A percentile compares a stretch with the other conserved stretches of the same genome.
Evolutionary conservation across 2,797 vertebrate species (phyloP).

Genomic region (Erethizon dorsatum): DNA sequence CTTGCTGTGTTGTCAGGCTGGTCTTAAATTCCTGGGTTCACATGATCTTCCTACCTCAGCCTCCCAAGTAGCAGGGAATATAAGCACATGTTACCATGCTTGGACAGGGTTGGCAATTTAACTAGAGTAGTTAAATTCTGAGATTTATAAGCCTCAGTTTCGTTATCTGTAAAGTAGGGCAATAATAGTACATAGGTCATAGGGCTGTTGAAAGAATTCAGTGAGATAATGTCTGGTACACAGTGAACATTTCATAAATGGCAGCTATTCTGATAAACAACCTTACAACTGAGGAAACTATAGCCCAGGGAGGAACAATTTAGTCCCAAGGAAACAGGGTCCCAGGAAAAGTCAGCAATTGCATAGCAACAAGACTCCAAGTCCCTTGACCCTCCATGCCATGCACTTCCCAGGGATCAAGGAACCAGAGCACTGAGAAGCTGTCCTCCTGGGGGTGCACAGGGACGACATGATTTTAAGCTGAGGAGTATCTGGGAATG

Average conservation of each 20-base stretch:
- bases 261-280: neutral
- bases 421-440: neutral
- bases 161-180: neutral
- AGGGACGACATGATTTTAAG: neutral
- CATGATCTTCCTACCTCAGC: neutral
- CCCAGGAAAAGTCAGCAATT: neutral
- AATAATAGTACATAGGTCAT: neutral
- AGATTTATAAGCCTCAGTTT: constrained; percentile 48
- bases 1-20: neutral
- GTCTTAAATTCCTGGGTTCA: neutral
- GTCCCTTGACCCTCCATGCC: neutral
- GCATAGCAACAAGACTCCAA: neutral
- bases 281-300: neutral
- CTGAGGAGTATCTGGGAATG: neutral
- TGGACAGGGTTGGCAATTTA: neutral
- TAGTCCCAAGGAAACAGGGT: constrained; percentile 3
- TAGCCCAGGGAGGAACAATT: neutral
- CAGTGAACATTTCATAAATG: neutral
- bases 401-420: neutral
- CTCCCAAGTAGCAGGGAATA: neutral
- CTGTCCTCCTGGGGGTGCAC: neutral
- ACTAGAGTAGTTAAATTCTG: neutral
- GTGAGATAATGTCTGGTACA: neutral
- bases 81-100: too few species aligned
- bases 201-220: constrained; percentile 8